A percentile compares a stretch with the other conserved stretches of the same genome.
Evolutionary conservation across 1,140 invertebrate species (phyloP).

Genomic region (Bombus confusus): DNA sequence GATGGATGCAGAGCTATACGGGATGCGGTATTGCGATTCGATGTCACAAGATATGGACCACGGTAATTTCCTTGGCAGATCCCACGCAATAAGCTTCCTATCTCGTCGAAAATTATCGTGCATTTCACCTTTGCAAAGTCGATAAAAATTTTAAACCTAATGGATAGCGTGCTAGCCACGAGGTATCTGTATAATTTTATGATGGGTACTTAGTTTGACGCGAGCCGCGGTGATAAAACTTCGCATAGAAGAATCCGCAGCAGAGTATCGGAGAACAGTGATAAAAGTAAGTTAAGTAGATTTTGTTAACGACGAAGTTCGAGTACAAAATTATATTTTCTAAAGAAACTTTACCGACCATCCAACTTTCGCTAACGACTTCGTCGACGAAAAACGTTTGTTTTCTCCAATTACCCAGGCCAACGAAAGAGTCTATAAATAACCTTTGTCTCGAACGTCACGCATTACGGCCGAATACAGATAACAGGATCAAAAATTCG

Average conservation of each 20-base stretch:
- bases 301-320: not conserved
- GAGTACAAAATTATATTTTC: too few relatives aligned
- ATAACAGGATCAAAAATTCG: too few relatives aligned
- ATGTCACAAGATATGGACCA: not conserved
- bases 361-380: not conserved
- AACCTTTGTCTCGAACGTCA: not conserved
- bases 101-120: not conserved
- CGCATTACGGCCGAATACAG: not conserved
- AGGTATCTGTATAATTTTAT: too few relatives aligned
- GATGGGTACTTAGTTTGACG: not conserved
- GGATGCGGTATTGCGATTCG: not conserved
- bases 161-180: too few relatives aligned
- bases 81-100: not conserved
- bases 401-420: not conserved
- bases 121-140: not conserved
- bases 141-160: too few relatives aligned
- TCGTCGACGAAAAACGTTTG: not conserved
- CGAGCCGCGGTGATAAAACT: not conserved
- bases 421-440: not conserved
- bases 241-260: not conserved
- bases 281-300: conserved; percentile 4
- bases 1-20: conserved; percentile 26
- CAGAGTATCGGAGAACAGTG: not conserved
- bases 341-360: not conserved
- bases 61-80: conserved; percentile 13